Conservation (phyloP, 2,888 invertebrate genomes). For the Girardia tigrina region DNA sequence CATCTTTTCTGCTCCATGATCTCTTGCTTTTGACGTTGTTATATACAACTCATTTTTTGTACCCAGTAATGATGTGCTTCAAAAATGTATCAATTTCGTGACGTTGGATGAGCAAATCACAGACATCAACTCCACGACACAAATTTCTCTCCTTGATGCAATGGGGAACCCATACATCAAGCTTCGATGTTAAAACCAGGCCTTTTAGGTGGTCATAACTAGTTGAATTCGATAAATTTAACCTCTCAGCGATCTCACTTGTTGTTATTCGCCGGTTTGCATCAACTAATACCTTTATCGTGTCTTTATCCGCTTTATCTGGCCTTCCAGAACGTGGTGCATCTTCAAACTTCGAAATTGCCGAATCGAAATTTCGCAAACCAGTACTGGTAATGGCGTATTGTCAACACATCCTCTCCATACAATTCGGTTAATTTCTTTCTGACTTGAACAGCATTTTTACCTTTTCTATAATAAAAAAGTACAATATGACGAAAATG, state of each 20-base stretch:
- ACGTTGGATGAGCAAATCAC: background rate
- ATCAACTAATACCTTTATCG: background rate
- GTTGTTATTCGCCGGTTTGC: background rate
- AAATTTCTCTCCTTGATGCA: background rate
- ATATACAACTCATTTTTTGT: too few species aligned
- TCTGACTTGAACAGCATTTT: too few species aligned
- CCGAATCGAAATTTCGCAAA: too few species aligned
- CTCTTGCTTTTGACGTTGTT: too few species aligned
- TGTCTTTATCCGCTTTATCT: background rate
- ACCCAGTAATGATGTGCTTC: background rate
- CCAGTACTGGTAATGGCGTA: too few species aligned
- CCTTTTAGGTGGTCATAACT: background rate
- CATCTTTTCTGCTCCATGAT: background rate
- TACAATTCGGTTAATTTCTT: too few species aligned
- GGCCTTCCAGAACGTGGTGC: too few species aligned
- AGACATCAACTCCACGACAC: background rate
- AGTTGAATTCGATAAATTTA: slow-evolving; percentile 15
- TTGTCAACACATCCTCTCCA: too few species aligned
- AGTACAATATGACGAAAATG: too few species aligned
- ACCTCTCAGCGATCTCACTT: background rate
- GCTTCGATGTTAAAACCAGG: background rate
- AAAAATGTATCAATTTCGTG: background rate
- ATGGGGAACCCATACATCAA: background rate
- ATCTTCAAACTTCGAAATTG: too few species aligned
- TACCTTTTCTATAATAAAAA: too few species aligned